A percentile compares a stretch with the other conserved stretches of the same genome.
phyloP scores from a whole-genome alignment of 1,140 invertebrate genomes.

The Bactericera cockerelli region DNA sequence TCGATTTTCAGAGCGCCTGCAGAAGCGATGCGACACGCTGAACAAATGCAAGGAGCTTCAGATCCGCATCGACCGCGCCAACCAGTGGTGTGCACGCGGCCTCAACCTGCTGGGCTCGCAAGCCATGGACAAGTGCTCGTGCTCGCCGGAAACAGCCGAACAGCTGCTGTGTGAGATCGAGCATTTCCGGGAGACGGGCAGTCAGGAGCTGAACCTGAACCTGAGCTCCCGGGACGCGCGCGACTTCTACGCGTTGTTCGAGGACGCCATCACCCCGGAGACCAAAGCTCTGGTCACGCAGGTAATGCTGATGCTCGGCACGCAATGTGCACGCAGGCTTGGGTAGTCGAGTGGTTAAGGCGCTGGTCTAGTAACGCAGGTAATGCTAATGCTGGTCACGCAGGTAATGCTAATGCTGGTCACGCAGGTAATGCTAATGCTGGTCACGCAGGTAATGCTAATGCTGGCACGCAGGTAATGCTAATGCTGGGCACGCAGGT shows the following conservation, averaged over 20 bases:
- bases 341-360: too few species aligned
- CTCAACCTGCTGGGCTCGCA: constrained; percentile 72
- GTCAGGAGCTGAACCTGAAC: constrained; percentile 30
- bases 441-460: too few species aligned
- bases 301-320: too few species aligned
- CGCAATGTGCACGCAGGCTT: too few species aligned
- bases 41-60: constrained; percentile 75
- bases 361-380: too few species aligned
- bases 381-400: too few species aligned
- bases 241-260: constrained; percentile 51
- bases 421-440: too few species aligned
- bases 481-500: too few species aligned
- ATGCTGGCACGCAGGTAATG: too few species aligned
- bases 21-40: constrained; percentile 55
- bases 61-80: constrained; percentile 87
- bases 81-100: constrained; percentile 81
- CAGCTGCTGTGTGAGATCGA: constrained; percentile 58
- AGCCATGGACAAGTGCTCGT: constrained; percentile 52
- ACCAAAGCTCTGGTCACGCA: constrained; percentile 72
- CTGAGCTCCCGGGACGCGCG: constrained; percentile 37
- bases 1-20: constrained; percentile 48
- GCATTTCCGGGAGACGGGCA: constrained; percentile 52
- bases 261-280: constrained; percentile 71
- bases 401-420: too few species aligned
- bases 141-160: constrained; percentile 42